These are phyloP conservation scores for Calephelis perditalis DNA, from an alignment of 2,888 invertebrate genomes.

Conservation along the genomic window DNA sequence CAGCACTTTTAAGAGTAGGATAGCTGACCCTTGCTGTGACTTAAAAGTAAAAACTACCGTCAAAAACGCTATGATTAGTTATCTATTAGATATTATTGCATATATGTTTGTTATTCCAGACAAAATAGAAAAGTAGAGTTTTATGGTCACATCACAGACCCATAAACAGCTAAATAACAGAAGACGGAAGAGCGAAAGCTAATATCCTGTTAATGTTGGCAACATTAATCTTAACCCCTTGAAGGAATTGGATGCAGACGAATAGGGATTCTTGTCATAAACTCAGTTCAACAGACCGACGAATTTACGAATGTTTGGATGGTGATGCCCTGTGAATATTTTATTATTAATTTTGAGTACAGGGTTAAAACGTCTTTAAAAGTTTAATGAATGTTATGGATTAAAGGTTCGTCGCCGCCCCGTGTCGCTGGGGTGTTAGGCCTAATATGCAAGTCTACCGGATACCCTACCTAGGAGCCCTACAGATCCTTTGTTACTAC, in stretches of 20 bases:
- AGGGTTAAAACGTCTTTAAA: no score
- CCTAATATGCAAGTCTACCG: no score
- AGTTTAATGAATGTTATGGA: no score
- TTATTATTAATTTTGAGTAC: neutral
- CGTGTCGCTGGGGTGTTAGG: no score
- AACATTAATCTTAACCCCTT: conserved; percentile 35
- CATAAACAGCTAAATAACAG: conserved; percentile 19
- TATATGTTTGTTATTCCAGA: neutral
- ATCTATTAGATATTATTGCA: no score
- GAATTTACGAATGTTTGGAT: neutral
- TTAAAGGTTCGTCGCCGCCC: no score
- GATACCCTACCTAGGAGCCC: no score
- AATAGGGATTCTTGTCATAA: conserved; percentile 18
- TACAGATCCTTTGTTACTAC: no score
- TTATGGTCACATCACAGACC: conserved; percentile 7
- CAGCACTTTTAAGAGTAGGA: no score
- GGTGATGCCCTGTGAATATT: neutral
- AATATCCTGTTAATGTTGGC: conserved; percentile 32
- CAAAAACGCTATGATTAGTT: no score
- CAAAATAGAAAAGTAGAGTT: neutral
- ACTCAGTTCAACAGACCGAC: conserved; percentile 17
- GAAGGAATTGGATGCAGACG: conserved; percentile 21
- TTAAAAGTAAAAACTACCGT: no score
- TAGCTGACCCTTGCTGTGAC: no score
- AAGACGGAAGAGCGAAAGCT: conserved; percentile 26